phyloP scores from a whole-genome alignment of 1,140 invertebrate species.

The Drosophila tropicalis region DNA sequence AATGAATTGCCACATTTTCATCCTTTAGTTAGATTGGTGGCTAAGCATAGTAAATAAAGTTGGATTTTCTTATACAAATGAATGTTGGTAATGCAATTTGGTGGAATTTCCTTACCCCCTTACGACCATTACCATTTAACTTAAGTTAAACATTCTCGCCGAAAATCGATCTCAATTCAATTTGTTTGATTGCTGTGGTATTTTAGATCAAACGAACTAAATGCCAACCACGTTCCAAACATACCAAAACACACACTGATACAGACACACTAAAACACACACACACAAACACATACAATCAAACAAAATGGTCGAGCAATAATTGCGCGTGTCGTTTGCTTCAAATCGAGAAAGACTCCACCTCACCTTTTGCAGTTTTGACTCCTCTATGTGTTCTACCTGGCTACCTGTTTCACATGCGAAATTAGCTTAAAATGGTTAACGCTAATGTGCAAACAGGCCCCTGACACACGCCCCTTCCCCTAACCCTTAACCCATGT shows the following conservation, averaged over 20 bases:
- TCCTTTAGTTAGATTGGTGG: not conserved
- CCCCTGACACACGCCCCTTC: not conserved
- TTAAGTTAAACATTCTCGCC: slow-evolving; percentile 44
- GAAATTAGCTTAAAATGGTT: slow-evolving; percentile 71
- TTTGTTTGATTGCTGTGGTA: slow-evolving; percentile 70
- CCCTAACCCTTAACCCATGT: not conserved
- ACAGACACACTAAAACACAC: slow-evolving; percentile 15
- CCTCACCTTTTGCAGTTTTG: not conserved
- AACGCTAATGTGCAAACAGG: slow-evolving; percentile 68
- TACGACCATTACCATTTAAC: slow-evolving; percentile 25
- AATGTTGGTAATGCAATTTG: slow-evolving; percentile 8
- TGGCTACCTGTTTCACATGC: slow-evolving; percentile 75
- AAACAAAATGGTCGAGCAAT: slow-evolving; percentile 75
- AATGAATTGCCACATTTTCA: not conserved
- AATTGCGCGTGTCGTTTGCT: slow-evolving; percentile 79
- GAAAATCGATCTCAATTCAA: slow-evolving; percentile 77
- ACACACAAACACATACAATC: slow-evolving; percentile 40
- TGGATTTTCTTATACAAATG: not conserved
- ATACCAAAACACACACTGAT: slow-evolving; percentile 4
- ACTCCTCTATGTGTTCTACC: slow-evolving; percentile 18
- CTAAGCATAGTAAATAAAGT: not conserved
- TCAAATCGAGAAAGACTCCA: slow-evolving; percentile 58
- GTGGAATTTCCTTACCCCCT: not conserved
- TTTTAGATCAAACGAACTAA: slow-evolving; percentile 72
- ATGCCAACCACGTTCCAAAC: slow-evolving; percentile 65